Base-by-base conservation (phyloP, 2,888 invertebrate genomes). In the Lasioglossum calceatum region DNA sequence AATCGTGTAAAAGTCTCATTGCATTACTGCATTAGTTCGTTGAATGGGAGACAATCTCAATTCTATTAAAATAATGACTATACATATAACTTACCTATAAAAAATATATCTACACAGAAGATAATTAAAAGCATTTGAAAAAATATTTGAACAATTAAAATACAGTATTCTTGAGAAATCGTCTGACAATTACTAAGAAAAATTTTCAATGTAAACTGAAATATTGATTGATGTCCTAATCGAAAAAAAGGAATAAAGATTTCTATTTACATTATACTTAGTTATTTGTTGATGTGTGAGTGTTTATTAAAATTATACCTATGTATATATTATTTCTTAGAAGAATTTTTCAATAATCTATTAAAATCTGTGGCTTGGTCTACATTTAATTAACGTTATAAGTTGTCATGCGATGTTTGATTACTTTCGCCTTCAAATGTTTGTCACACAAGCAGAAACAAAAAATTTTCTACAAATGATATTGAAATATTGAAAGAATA, bases 371-470 rank as follows among this genome's bases (percentile, higher is more conserved):
- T 27, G 3, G 58, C 10, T 27, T 64, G 27, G 4, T 16, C 32
- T 32, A 32, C 14, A 67, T 67, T 32, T 67, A 36, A 67, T 67
- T 67, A 67, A 36, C 36, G 67, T 67, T 67, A 67, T 67, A 67
- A 32, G 64, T 64, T 64, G 64, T 64, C 64, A 2, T 64, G 16
- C 16, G 16, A 64, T 16, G 7, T 64, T 39, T 67, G 32, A 67
- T 67, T 39, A 67, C 36, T 39, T 36, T 67, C 36, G 10, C 19
- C 36, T 39, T 67, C 67, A 7, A 36, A 67, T 67, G 7, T 19
- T 19, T 39, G 32, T 67, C 23, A 39, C 67, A 67, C 23, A 67
- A 67, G 10, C 3, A 67, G 23, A 39, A 67, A 36, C 10, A 36
- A 67, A 23, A 16, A 67, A 23, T 23, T 10, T 36, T 67, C 32